A percentile compares a stretch with the other conserved stretches of the same genome.
Evolutionary conservation across 1,140 invertebrate genomes (phyloP).

Genomic region (Tenebrio molitor): DNA sequence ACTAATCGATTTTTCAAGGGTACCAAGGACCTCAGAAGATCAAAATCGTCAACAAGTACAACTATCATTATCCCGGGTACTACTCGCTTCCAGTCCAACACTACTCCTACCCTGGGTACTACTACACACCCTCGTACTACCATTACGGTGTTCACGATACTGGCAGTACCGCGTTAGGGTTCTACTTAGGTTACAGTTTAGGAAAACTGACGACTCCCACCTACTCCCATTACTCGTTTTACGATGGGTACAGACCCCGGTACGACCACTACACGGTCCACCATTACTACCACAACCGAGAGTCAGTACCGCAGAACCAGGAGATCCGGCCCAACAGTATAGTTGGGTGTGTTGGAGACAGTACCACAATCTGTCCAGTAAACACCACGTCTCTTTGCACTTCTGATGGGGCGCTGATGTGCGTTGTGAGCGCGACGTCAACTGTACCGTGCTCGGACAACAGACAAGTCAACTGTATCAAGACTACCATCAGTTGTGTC

Average conservation of each 20-base stretch:
- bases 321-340: slow-evolving; percentile 42
- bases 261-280: slow-evolving; percentile 52
- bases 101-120: slow-evolving; percentile 1
- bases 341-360: slow-evolving; percentile 47
- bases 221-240: slow-evolving; percentile 44
- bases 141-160: slow-evolving; percentile 40
- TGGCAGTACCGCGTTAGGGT: slow-evolving; percentile 47
- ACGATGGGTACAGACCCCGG: slow-evolving; percentile 49
- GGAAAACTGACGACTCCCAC: slow-evolving; percentile 42
- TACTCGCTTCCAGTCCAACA: slow-evolving; percentile 11
- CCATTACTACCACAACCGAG: slow-evolving; percentile 53
- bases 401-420: slow-evolving; percentile 51
- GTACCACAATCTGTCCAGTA: slow-evolving; percentile 42
- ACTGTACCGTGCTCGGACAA: slow-evolving; percentile 49
- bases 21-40: slow-evolving; percentile 18
- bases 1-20: background rate
- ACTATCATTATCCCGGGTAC: slow-evolving; percentile 27
- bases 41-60: slow-evolving; percentile 34
- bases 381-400: slow-evolving; percentile 51
- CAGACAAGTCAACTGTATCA: slow-evolving; percentile 39
- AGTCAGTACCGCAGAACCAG: slow-evolving; percentile 42
- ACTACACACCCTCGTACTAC: background rate
- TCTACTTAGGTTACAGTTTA: slow-evolving; percentile 49
- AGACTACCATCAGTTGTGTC: slow-evolving; percentile 43
- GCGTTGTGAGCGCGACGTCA: slow-evolving; percentile 44